phyloP scores from a whole-genome alignment of 2,888 invertebrate genomes.

The Nomada fabriciana region DNA sequence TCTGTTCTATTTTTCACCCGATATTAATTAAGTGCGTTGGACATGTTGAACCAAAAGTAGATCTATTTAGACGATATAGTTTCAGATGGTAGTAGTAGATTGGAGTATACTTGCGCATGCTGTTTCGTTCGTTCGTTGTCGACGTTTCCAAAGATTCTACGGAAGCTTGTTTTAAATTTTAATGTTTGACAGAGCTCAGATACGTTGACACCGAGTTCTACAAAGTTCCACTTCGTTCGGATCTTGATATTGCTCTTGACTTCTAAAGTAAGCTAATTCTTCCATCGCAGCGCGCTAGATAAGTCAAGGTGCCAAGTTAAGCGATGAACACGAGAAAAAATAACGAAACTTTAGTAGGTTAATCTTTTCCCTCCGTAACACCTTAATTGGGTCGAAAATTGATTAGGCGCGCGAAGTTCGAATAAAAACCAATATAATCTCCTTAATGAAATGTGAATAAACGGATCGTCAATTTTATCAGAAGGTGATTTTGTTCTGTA shows the following conservation, averaged over 20 bases:
- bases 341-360: not conserved
- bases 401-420: too few species aligned
- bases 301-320: not conserved
- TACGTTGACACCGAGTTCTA: constrained; percentile 15
- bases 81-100: not conserved
- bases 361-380: not conserved
- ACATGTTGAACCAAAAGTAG: too few species aligned
- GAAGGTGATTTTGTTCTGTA: too few species aligned
- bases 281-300: not conserved
- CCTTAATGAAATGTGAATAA: too few species aligned
- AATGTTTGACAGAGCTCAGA: not conserved
- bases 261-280: constrained; percentile 34
- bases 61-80: too few species aligned
- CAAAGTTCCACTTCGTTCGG: constrained; percentile 25
- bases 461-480: too few species aligned
- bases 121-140: not conserved
- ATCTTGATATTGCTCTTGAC: constrained; percentile 18
- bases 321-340: not conserved
- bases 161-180: not conserved
- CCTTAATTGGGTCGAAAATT: not conserved
- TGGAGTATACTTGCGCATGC: not conserved
- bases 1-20: too few species aligned
- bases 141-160: not conserved
- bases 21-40: too few species aligned
- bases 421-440: too few species aligned